Evolutionary conservation across 2,797 vertebrate genomes (phyloP), one percentile per base, ranked within the genome.

Genomic region (Philypnodon macrostomus): DNA sequence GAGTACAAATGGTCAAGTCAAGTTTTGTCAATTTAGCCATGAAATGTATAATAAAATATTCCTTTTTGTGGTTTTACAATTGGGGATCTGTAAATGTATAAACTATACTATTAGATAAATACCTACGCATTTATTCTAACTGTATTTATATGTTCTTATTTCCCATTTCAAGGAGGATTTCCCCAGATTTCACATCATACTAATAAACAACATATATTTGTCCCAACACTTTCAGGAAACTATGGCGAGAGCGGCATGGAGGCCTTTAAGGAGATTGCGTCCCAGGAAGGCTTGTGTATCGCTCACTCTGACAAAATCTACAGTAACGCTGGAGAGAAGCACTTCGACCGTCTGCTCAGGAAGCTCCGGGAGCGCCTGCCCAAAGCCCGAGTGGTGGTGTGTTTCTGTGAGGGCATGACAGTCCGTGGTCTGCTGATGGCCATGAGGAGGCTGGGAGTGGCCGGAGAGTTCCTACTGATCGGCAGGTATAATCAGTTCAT

Each of bases 231-330:
- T 67, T 35, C 70, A 98, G 96, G 96, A 56, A 99, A 97, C 87
- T 99, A 98, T 11, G 97, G 97, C 2, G 97, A 98, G 83, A 99
- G 97, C 10, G 96, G 95, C 61, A 99, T 99, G 95, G 97, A 98
- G 56, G 95, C 95, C 21, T 99, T 99, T 84, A 98, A 97, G 81
- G 96, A 98, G 77, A 59, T 99, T 83, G 96, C 94, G 41, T 90
- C 96, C 45, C 93, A 90, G 79, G 96, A 98, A 63, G 94, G 96
- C 23, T 87, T 99, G 31, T 99, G 96, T 73, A 99, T 99, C 38
- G 95, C 96, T 49, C 95, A 98, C 77, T 97, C 96, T 0, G 96
- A 98, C 87, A 99, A 99, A 84, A 99, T 99, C 90, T 99, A 99
- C 88, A 99, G 96, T 74, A 99, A 98, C 0, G 96, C 96, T 0